Evolutionary conservation across 2,797 vertebrate species (phyloP).

Genomic region (Morus bassanus): DNA sequence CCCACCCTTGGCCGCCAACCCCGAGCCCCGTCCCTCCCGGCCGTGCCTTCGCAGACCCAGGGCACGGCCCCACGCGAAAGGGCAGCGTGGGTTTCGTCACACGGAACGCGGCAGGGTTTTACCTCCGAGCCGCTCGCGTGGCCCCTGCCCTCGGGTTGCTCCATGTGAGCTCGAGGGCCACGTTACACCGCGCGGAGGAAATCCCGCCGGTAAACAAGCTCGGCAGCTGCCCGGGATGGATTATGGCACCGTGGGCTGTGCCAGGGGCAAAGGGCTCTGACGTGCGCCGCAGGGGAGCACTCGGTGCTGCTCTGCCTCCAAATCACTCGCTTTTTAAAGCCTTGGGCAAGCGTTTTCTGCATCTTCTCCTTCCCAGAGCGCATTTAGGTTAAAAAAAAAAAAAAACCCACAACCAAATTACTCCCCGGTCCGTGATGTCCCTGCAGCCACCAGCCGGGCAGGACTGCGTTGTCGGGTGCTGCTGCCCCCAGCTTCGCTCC

Average conservation of each 20-base stretch:
- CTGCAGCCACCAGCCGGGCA: accelerated
- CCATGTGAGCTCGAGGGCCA: background rate
- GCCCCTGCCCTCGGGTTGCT: background rate
- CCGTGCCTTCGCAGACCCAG: background rate
- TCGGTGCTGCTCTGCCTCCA: accelerated
- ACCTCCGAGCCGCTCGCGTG: accelerated
- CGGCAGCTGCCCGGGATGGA: background rate
- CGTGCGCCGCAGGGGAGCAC: background rate
- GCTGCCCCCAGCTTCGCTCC: background rate
- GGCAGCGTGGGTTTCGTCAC: accelerated
- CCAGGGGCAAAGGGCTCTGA: accelerated
- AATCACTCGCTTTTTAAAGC: accelerated
- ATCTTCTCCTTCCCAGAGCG: accelerated
- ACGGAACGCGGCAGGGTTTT: background rate
- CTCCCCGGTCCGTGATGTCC: background rate
- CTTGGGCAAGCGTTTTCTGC: accelerated
- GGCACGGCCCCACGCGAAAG: accelerated
- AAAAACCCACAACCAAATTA: background rate
- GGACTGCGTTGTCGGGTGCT: accelerated
- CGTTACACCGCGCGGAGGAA: accelerated
- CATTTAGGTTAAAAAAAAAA: background rate
- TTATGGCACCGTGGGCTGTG: accelerated
- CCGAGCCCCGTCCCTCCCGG: background rate
- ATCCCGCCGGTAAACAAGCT: background rate
- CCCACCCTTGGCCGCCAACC: background rate